Evolutionary conservation across 53 echinoderm and acorn worm species (phyloP).

Genomic region (Henricia sp.): DNA sequence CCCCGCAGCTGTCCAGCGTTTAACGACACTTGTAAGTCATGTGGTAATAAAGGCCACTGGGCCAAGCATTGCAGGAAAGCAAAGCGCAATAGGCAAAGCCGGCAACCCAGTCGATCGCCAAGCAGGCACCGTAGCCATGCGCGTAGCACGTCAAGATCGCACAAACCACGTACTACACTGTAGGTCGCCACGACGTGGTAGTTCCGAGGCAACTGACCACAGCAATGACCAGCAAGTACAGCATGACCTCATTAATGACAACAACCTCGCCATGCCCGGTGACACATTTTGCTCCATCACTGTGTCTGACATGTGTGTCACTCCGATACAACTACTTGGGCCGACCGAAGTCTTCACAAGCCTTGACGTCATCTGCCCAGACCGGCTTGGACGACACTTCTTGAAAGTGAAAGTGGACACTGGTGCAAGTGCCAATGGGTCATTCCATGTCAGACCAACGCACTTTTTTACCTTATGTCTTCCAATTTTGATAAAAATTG

Average conservation of each 20-base stretch:
- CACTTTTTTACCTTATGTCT: no score
- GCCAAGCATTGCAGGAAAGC: constrained; percentile 50
- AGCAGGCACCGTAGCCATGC: not conserved
- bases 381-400: constrained; percentile 42
- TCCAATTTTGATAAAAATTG: no score
- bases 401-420: constrained; percentile 70
- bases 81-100: not conserved
- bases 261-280: not conserved
- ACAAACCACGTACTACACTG: not conserved
- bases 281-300: constrained; percentile 25
- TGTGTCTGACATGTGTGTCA: constrained; percentile 3
- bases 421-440: constrained; percentile 66
- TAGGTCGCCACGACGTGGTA: not conserved
- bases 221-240: not conserved
- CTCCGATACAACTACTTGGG: not conserved
- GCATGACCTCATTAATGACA: not conserved
- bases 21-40: constrained; percentile 60
- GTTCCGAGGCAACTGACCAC: not conserved
- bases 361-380: constrained; percentile 64
- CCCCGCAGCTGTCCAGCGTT: constrained; percentile 71
- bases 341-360: constrained; percentile 44
- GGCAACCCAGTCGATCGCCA: not conserved
- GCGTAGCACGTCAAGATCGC: not conserved
- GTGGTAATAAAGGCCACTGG: constrained; percentile 70
- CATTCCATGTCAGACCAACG: no score